phyloP scores from a whole-genome alignment of 2,888 invertebrate genomes.

The Synergus gifuensis region DNA sequence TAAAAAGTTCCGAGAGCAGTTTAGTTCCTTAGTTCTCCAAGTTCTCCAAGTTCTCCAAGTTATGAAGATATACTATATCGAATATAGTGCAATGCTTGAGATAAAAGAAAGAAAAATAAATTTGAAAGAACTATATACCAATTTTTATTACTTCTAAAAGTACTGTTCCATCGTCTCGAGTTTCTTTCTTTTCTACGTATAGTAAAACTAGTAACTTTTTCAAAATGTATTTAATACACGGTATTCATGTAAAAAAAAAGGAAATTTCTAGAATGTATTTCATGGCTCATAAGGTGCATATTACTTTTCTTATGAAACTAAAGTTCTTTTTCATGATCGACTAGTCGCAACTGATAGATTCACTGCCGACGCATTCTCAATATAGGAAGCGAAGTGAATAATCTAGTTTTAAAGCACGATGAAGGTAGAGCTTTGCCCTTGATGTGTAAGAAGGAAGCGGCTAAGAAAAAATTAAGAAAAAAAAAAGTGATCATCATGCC shows the following conservation, averaged over 20 bases:
- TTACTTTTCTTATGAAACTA: not conserved
- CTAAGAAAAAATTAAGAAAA: conserved; percentile 50
- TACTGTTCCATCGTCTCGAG: not conserved
- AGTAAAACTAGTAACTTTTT: not conserved
- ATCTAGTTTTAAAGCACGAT: conserved; percentile 33
- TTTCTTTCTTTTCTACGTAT: not conserved
- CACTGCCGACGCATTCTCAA: not conserved
- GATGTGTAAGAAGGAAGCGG: conserved; percentile 44
- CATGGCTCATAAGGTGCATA: not conserved
- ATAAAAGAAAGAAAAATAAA: not conserved
- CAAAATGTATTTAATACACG: not conserved
- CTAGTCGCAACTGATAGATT: not conserved
- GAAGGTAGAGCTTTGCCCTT: conserved; percentile 31
- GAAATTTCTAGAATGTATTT: not conserved
- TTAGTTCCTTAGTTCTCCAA: not conserved
- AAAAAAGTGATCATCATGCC: conserved; percentile 64
- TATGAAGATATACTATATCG: not conserved
- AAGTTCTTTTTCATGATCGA: not conserved
- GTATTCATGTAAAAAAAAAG: not conserved
- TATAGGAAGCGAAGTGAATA: conserved; percentile 23
- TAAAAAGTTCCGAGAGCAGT: not conserved
- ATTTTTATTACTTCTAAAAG: not conserved
- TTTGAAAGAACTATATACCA: conserved; percentile 1
- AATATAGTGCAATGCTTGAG: not conserved
- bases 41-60: not conserved